Base-by-base conservation (phyloP, 2,888 invertebrate species). In the Nasonia oneida region DNA sequence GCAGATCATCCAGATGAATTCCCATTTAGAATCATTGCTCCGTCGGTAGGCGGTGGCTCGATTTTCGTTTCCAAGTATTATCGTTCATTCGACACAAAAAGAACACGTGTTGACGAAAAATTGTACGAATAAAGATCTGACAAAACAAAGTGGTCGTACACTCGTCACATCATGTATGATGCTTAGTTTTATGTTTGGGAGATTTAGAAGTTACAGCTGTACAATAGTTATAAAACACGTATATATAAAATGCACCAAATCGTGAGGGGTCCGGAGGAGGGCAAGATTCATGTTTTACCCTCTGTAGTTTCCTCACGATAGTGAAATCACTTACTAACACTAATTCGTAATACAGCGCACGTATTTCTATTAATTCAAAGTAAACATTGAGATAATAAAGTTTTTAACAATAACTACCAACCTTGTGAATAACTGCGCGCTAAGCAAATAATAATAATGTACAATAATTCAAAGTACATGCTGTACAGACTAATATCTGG, bases 381-480 rank as follows among this genome's bases (percentile, higher is more conserved):
- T 74, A 81, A 81, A 71, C 23, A 29, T 76, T 75, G 37, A 70
- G 29, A 77, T 57, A 53, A 71, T 39, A 29, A 83, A 39, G 37
- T 83, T 23, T 81, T 64, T 86, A 86, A 86, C 83, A 86, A 29
- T 29, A 80, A 53, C 23, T 33, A 39, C 37, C 71, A 82, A 71
- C 61, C 23, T 76, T 82, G 79, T 81, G 74, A 84, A 82, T 84
- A 84, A 87, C 47, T 47, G 10, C 74, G 79, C 50, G 74, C 79
- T 87, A 64, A 77, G 81, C 79, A 82, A 84, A 74, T 87, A 84
- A 87, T 87, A 84, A 87, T 87, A 84, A n/a, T 84, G 79, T 84
- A 82, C 4, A 82, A 79, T 83, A 79, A 82, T 42, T 42, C 39
- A 79, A 84, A 83, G 67, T 57, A 70, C 81, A 18, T 5, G 81